phyloP scores from a whole-genome alignment of 2,113 vertebrate genomes.

The Petromus typicus region DNA sequence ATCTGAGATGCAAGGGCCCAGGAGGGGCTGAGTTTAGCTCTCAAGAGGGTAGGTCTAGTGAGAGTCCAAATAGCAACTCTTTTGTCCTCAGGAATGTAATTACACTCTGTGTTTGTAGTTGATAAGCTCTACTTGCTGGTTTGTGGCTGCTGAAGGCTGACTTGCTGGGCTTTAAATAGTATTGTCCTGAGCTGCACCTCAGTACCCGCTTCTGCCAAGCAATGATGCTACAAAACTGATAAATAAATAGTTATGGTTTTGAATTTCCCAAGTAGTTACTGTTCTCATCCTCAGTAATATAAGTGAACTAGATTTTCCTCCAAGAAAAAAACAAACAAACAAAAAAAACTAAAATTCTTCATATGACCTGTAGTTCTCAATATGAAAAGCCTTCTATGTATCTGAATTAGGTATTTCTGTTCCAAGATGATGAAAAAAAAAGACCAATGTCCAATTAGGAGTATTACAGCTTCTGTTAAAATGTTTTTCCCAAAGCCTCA shows the following conservation, averaged over 20 bases:
- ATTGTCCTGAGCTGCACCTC: neutral
- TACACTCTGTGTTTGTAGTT: neutral
- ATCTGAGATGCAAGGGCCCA: neutral
- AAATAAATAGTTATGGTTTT: neutral
- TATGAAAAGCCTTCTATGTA: neutral
- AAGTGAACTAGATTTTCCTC: neutral
- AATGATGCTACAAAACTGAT: neutral
- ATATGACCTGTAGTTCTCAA: neutral
- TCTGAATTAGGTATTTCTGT: neutral
- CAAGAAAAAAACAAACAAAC: neutral
- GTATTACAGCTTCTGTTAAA: too few relatives aligned
- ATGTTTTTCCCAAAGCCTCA: too few relatives aligned
- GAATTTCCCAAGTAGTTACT: neutral
- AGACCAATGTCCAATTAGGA: neutral
- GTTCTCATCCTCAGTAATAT: neutral
- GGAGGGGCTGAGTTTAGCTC: neutral
- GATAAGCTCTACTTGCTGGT: neutral
- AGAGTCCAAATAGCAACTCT: neutral
- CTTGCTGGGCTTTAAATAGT: neutral
- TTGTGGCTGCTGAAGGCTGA: neutral
- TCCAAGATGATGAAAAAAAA: neutral
- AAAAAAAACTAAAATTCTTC: neutral
- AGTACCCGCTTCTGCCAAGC: neutral
- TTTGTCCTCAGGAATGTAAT: neutral
- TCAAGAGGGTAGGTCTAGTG: neutral